A percentile compares a stretch with the other conserved stretches of the same genome.
Evolutionary conservation across 1,140 invertebrate species (phyloP).

Genomic region (Ptiloglossa arizonensis): DNA sequence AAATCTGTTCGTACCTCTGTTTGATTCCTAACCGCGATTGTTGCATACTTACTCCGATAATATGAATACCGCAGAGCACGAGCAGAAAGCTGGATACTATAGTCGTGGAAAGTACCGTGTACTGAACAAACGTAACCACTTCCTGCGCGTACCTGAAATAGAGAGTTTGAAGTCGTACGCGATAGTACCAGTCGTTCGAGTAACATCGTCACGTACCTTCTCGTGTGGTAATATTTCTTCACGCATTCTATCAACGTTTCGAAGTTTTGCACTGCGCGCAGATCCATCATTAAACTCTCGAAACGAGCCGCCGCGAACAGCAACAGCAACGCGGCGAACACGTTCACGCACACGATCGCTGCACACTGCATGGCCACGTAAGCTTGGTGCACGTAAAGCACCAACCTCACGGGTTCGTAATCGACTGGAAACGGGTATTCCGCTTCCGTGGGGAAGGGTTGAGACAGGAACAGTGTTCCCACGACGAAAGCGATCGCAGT

Average conservation of each 20-base stretch:
- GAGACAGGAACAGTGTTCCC: slow-evolving; percentile 33
- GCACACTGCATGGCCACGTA: slow-evolving; percentile 48
- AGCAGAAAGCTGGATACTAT: no score
- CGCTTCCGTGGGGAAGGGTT: slow-evolving; percentile 57
- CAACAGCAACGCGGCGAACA: slow-evolving; percentile 53
- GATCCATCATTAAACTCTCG: slow-evolving; percentile 42
- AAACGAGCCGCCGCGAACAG: slow-evolving; percentile 57
- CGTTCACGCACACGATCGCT: slow-evolving; percentile 49
- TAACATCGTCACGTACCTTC: slow-evolving; percentile 5
- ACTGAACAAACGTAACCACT: neutral
- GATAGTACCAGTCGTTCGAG: no score
- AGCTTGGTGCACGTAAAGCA: slow-evolving; percentile 59
- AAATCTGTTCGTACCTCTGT: neutral
- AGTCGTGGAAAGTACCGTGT: neutral
- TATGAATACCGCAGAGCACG: neutral
- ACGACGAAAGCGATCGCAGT: slow-evolving; percentile 31
- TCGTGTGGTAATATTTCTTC: slow-evolving; percentile 55
- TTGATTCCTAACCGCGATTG: neutral
- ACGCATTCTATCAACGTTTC: slow-evolving; percentile 35
- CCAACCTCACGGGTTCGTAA: slow-evolving; percentile 29
- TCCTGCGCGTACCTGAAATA: slow-evolving; percentile 8
- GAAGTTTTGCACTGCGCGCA: slow-evolving; percentile 13
- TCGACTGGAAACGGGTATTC: slow-evolving; percentile 63
- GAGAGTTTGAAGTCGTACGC: no score
- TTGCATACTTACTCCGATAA: slow-evolving; percentile 7